These are phyloP conservation scores for Leucophora obtusa DNA, from an alignment of 2,888 invertebrate species.

Conservation along the genomic window DNA sequence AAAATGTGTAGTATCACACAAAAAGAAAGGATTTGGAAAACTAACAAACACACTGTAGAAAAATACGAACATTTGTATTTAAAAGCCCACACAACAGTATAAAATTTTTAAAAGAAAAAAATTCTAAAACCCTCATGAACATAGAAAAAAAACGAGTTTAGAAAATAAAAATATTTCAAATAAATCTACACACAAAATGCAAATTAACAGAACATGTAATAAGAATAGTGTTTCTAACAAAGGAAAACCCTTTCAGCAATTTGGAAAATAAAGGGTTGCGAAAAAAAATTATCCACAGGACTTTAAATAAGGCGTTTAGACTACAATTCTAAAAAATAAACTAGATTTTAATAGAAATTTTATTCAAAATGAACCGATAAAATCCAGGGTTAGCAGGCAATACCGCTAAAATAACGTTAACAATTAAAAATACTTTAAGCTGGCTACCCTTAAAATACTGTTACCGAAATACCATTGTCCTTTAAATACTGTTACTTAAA, in stretches of 20 bases:
- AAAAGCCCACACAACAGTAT: slow-evolving; percentile 60
- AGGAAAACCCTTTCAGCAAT: slow-evolving; percentile 70
- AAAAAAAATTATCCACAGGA: slow-evolving; percentile 37
- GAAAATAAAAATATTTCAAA: slow-evolving; percentile 46
- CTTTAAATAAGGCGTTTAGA: neutral
- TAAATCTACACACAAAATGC: slow-evolving; percentile 70
- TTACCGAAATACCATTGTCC: no score
- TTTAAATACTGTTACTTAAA: no score
- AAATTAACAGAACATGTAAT: slow-evolving; percentile 74
- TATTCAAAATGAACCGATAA: no score
- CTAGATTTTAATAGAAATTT: neutral
- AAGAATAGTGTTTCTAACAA: slow-evolving; percentile 60
- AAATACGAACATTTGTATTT: slow-evolving; percentile 60
- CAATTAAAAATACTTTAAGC: no score
- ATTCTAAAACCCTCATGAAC: slow-evolving; percentile 17
- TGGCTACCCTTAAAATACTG: no score
- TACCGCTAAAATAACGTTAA: no score
- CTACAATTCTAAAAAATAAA: neutral
- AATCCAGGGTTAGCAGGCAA: no score
- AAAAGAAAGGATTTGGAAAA: slow-evolving; percentile 10
- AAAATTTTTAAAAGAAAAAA: slow-evolving; percentile 26
- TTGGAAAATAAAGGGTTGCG: slow-evolving; percentile 25
- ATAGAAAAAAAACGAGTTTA: slow-evolving; percentile 38
- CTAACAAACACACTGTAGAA: neutral
- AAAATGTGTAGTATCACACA: slow-evolving; percentile 52